phyloP scores from a whole-genome alignment of 2,888 invertebrate species.

The Meteorus colon region DNA sequence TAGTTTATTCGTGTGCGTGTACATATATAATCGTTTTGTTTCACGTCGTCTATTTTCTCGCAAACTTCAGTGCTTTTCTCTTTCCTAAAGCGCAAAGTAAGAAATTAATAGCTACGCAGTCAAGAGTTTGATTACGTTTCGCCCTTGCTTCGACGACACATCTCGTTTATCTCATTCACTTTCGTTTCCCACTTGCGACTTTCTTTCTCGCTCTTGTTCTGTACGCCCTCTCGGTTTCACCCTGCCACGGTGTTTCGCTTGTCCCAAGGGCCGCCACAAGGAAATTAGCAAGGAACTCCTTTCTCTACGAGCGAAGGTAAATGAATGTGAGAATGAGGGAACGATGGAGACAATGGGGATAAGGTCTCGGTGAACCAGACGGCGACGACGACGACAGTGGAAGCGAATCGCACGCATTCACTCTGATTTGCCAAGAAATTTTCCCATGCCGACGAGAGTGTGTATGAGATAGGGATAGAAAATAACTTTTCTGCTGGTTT shows the following conservation, averaged over 20 bases:
- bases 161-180: conserved; percentile 42
- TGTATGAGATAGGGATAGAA: background rate
- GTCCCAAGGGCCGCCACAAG: conserved; percentile 41
- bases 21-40: conserved; percentile 4
- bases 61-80: conserved; percentile 14
- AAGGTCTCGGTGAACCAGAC: conserved; percentile 40
- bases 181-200: conserved; percentile 32
- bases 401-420: conserved; percentile 3
- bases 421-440: background rate
- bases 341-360: conserved; percentile 28
- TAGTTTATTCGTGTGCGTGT: background rate
- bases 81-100: conserved; percentile 43
- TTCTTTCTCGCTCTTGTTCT: conserved; percentile 36
- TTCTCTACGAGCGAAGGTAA: conserved; percentile 24
- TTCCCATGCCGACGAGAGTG: background rate
- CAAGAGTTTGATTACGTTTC: conserved; percentile 65
- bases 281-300: conserved; percentile 41
- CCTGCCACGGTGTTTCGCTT: conserved; percentile 34
- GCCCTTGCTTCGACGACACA: conserved; percentile 27
- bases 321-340: background rate
- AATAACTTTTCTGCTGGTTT: background rate
- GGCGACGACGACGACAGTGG: conserved; percentile 1
- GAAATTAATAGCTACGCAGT: conserved; percentile 65
- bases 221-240: conserved; percentile 16
- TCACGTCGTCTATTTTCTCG: background rate